These are phyloP conservation scores for Mystacides longicornis DNA, from an alignment of 2,888 invertebrate species.

Conservation along the genomic window DNA sequence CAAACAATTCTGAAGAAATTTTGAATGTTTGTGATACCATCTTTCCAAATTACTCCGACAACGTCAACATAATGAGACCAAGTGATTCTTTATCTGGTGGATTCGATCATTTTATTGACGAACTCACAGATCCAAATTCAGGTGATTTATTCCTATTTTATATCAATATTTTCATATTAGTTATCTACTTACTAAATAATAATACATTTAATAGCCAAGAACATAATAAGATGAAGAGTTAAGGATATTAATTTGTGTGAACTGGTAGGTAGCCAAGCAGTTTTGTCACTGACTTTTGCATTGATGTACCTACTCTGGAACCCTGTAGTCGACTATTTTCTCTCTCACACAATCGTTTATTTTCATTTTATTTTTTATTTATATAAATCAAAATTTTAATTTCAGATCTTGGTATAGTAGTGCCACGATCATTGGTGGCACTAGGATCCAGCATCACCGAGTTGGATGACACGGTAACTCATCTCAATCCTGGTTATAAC, in stretches of 20 bases:
- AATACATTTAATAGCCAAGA: background rate
- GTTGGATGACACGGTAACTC: conserved; percentile 15
- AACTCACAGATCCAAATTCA: conserved; percentile 23
- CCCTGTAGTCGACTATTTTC: too few relatives aligned
- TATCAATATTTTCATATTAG: background rate
- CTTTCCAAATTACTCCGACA: background rate
- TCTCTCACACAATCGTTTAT: too few relatives aligned
- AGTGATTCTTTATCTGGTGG: background rate
- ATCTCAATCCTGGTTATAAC: background rate
- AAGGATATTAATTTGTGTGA: too few relatives aligned
- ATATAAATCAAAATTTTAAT: too few relatives aligned
- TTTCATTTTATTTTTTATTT: too few relatives aligned
- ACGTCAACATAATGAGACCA: background rate
- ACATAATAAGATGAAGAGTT: too few relatives aligned
- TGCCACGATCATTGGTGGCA: conserved; percentile 21
- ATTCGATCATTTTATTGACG: conserved; percentile 20
- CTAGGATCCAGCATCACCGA: conserved; percentile 21
- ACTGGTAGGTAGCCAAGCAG: too few relatives aligned
- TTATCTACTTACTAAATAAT: background rate
- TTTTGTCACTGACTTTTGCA: too few relatives aligned
- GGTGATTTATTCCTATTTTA: conserved; percentile 5
- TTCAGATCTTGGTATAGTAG: conserved; percentile 20
- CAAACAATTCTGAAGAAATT: background rate
- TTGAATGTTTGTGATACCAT: background rate
- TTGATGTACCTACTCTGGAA: too few relatives aligned